Percentiles rank a stretch among this genome's conserved stretches.
Conservation (phyloP, 2,113 vertebrate genomes). For the Craseonycteris thonglongyai region DNA sequence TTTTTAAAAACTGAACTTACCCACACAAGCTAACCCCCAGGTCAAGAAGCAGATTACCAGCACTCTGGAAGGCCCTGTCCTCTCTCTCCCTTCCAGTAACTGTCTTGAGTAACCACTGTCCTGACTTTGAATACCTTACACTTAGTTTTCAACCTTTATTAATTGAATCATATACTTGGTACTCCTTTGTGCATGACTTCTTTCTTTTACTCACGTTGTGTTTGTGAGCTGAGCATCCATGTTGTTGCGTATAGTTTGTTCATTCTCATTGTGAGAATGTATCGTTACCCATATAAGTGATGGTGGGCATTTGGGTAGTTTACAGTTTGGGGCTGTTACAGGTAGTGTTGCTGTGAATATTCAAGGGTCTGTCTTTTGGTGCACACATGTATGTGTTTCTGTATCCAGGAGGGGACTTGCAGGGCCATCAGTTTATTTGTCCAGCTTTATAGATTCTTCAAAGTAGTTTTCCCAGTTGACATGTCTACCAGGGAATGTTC, state of each 20-base stretch:
- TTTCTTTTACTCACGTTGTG: not conserved
- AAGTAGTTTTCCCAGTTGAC: not conserved
- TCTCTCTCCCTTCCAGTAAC: not conserved
- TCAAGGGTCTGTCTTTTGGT: not conserved
- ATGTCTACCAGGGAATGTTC: not conserved
- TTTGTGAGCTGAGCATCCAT: not conserved
- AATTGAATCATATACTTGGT: rapidly evolving
- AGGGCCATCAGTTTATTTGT: not conserved
- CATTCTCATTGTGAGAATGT: not conserved
- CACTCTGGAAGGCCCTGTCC: not conserved
- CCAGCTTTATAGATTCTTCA: not conserved
- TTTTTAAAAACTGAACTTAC: not conserved
- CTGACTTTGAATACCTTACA: not conserved
- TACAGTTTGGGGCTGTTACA: not conserved
- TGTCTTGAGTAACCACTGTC: not conserved
- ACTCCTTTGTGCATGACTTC: no score
- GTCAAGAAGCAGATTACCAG: not conserved
- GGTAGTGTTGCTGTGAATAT: not conserved
- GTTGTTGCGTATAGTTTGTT: rapidly evolving
- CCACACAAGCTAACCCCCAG: no score
- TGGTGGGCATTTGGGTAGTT: no score
- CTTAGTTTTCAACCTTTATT: not conserved
- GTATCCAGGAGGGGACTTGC: not conserved
- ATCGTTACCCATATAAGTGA: not conserved
- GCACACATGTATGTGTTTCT: rapidly evolving